phyloP scores from a whole-genome alignment of 2,797 vertebrate species.

The Aldrovandia affinis region DNA sequence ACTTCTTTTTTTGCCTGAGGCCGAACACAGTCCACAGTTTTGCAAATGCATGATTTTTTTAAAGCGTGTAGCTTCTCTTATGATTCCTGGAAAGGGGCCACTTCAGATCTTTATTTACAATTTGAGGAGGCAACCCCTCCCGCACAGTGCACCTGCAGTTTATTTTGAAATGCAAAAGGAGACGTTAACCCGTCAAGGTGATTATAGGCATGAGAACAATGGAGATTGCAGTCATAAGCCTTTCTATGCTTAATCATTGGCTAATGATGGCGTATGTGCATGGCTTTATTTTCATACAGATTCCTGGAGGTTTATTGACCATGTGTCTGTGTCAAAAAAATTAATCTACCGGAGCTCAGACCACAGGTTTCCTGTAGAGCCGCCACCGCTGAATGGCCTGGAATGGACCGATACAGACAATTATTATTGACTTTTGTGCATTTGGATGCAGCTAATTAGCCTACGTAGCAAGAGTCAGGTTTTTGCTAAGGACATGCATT shows the following conservation, averaged over 20 bases:
- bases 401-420: not conserved
- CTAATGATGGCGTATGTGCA: conserved; percentile 13
- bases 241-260: conserved; percentile 9
- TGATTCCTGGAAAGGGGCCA: not conserved
- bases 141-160: not conserved
- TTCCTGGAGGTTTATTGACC: not conserved
- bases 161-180: not conserved
- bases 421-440: not conserved
- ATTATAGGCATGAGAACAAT: not conserved
- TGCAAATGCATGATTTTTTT: too few relatives aligned
- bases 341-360: not conserved
- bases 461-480: not conserved
- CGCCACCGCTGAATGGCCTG: not conserved
- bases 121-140: not conserved
- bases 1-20: too few relatives aligned
- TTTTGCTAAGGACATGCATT: not conserved
- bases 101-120: not conserved
- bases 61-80: not conserved
- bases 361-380: not conserved
- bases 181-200: not conserved
- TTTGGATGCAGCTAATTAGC: too few relatives aligned
- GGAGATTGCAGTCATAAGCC: not conserved
- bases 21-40: too few relatives aligned
- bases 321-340: conserved; percentile 27
- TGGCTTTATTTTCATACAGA: not conserved